Percentiles rank a stretch among this genome's conserved stretches.
Evolutionary conservation across 2,797 vertebrate genomes (phyloP).

Genomic region (Cercopithecus mitis): DNA sequence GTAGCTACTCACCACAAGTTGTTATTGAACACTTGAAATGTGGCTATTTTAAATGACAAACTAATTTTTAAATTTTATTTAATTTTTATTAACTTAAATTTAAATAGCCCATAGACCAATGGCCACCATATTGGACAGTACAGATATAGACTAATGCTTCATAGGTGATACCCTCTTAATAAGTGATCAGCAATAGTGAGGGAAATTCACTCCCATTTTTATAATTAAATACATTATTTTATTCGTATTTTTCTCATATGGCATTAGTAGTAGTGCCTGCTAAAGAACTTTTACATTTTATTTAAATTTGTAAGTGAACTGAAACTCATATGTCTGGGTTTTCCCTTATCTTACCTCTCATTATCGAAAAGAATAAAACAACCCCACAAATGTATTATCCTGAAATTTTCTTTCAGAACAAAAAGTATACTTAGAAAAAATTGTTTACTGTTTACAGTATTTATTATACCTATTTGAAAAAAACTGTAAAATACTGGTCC

Average conservation of each 20-base stretch:
- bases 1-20: neutral
- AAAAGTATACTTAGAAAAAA: conserved; percentile 13
- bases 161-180: neutral
- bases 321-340: neutral
- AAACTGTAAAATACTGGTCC: neutral
- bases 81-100: neutral
- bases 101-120: neutral
- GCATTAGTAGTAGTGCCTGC: neutral
- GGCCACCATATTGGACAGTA: neutral
- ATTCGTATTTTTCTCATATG: neutral
- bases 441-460: conserved; percentile 29
- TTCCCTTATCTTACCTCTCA: neutral
- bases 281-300: neutral
- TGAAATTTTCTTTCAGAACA: neutral
- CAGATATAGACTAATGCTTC: neutral
- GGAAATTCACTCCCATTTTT: neutral
- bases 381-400: neutral
- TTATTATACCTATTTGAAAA: neutral
- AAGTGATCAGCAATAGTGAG: neutral
- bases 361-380: neutral
- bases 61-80: neutral
- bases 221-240: neutral
- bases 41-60: neutral
- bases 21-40: neutral
- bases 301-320: neutral